Percentiles rank a stretch among this genome's conserved stretches.
phyloP scores from a whole-genome alignment of 2,797 vertebrate genomes.

The Holocentrus rufus region DNA sequence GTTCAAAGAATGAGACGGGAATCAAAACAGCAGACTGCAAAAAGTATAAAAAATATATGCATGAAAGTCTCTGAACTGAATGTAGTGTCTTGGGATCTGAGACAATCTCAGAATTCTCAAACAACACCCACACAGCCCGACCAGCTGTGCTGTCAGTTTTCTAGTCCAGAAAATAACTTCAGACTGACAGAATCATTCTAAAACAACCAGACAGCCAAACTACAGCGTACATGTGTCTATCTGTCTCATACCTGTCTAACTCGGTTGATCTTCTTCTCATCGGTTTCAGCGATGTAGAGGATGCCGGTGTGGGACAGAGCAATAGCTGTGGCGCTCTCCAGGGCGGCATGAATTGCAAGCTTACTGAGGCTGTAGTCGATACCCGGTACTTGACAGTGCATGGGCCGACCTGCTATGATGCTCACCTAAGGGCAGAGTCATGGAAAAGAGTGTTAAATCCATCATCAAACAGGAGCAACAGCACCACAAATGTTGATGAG shows the following conservation, averaged over 20 bases:
- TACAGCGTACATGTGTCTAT: not conserved
- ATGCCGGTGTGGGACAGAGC: slow-evolving; percentile 95
- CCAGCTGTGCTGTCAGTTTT: slow-evolving; percentile 50
- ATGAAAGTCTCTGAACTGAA: slow-evolving; percentile 15
- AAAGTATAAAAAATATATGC: not conserved
- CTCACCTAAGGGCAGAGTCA: slow-evolving; percentile 81
- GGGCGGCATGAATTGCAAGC: slow-evolving; percentile 93
- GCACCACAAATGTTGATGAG: not conserved
- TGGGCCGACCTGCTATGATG: slow-evolving; percentile 97
- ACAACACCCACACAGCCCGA: slow-evolving; percentile 39
- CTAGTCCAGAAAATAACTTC: slow-evolving; percentile 30
- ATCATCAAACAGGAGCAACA: not conserved
- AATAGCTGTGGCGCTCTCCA: slow-evolving; percentile 97
- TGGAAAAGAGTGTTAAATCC: not conserved
- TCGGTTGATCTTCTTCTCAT: slow-evolving; percentile 99
- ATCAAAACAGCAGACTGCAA: slow-evolving; percentile 36
- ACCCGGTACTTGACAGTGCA: slow-evolving; percentile 99
- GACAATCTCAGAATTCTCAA: slow-evolving; percentile 27
- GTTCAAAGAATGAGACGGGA: slow-evolving; percentile 16
- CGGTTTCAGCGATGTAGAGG: slow-evolving; percentile 98
- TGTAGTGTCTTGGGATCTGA: slow-evolving; percentile 41
- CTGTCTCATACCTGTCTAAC: slow-evolving; percentile 86
- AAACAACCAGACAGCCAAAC: slow-evolving; percentile 25
- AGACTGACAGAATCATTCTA: slow-evolving; percentile 17
- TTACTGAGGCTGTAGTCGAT: slow-evolving; percentile 99